Conservation (phyloP, 2,113 vertebrate species). For the Seriola aureovittata region DNA sequence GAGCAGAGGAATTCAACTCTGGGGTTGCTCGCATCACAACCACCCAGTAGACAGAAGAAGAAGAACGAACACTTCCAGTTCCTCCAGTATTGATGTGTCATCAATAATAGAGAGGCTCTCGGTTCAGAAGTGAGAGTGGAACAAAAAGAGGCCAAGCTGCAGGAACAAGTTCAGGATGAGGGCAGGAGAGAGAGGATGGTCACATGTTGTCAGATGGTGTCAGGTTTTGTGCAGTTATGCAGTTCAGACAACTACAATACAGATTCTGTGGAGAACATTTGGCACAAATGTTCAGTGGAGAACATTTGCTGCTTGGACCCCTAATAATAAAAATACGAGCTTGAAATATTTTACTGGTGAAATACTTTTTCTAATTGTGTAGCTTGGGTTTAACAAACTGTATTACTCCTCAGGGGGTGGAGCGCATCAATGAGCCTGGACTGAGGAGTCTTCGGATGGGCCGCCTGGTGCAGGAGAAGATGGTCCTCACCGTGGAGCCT, state of each 20-base stretch:
- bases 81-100: constrained; percentile 35
- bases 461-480: constrained; percentile 87
- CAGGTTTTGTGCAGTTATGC: background rate
- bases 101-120: constrained; percentile 26
- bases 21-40: background rate
- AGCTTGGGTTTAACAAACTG: background rate
- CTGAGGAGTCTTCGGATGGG: constrained; percentile 91
- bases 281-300: too few relatives aligned
- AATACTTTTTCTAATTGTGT: too few relatives aligned
- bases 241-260: background rate
- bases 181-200: constrained; percentile 19
- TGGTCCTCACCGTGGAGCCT: constrained; percentile 97
- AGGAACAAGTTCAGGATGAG: constrained; percentile 41
- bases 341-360: too few relatives aligned
- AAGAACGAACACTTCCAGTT: background rate
- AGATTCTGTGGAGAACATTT: too few relatives aligned
- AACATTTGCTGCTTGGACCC: too few relatives aligned
- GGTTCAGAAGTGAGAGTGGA: constrained; percentile 10
- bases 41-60: background rate
- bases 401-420: constrained; percentile 84
- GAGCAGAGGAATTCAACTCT: background rate
- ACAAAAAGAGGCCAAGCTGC: constrained; percentile 23
- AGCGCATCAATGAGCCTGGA: constrained; percentile 89
- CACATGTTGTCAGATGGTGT: constrained; percentile 22
- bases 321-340: too few relatives aligned